Base-by-base conservation (phyloP, 1,140 invertebrate species). In the Homalodisca vitripennis region DNA sequence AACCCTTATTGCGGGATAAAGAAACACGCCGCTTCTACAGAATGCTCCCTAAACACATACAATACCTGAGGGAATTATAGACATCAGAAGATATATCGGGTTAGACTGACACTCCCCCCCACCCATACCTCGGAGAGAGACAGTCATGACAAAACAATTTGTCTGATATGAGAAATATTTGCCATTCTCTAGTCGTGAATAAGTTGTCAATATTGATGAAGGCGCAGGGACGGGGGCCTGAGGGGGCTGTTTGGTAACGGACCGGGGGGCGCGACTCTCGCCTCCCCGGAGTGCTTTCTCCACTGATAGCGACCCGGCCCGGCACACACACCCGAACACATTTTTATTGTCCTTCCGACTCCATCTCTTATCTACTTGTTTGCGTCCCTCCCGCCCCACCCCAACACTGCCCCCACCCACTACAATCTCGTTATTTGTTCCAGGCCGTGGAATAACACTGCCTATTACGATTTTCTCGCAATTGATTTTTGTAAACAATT, bases 101-200 rank as follows among this genome's bases (percentile, higher is more conserved):
- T 51, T 51, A 51, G 3, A 10, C n/a, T 51, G 48, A 14, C 48
- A n/a, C 6, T 14, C 17, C 48, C n/a, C 17, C 6, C 22, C 48
- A 22, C 17, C n/a, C 48, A 22, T 14, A 22, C 3, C n/a, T 14
- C 6, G 14, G 48, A 17, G 34, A 41, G 34, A 41, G 34, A 41
- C 34, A 17, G 3, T 14, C 48, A 51, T 22, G 48, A 51, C 48
- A 51, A 51, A 51, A 51, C 48, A 51, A 51, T 51, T 51, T 51
- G 48, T 51, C 48, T 51, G 48, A 51, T 51, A 51, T 51, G 48
- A 51, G 48, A 51, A 51, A 51, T 51, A 51, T 51, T 51, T 51
- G 48, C 48, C 48, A 51, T 51, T 51, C 48, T 51, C 48, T 51
- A 51, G 48, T 51, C 48, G 48, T 51, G 48, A 51, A 51, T 51